Evolutionary conservation across 2,113 vertebrate species (phyloP).

Genomic region (Phyllostomus discolor): DNA sequence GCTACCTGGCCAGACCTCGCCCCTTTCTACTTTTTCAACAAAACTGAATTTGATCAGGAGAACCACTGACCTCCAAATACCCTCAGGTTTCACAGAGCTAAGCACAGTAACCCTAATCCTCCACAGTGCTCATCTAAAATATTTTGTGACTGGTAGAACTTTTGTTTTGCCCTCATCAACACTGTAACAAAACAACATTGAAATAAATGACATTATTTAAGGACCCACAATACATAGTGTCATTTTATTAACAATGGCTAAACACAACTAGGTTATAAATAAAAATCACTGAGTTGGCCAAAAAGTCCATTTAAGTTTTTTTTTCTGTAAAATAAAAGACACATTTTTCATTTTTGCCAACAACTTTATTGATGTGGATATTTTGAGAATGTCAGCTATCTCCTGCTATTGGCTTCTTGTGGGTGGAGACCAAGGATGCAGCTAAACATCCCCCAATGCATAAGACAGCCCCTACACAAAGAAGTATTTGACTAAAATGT

Average conservation of each 20-base stretch:
- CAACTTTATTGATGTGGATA: too few relatives aligned
- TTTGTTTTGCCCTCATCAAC: neutral
- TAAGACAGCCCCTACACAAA: too few relatives aligned
- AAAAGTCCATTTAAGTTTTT: too few relatives aligned
- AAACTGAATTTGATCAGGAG: neutral
- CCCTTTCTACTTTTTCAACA: neutral
- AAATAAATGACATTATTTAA: neutral
- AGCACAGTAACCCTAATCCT: neutral
- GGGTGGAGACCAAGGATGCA: too few relatives aligned
- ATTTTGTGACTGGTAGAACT: neutral
- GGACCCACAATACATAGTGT: neutral
- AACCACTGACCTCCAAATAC: neutral
- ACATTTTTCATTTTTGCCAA: too few relatives aligned
- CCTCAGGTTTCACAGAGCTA: neutral
- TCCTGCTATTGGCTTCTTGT: too few relatives aligned
- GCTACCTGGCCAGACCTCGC: too few relatives aligned
- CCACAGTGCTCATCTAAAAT: neutral
- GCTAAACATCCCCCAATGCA: too few relatives aligned
- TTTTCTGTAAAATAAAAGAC: too few relatives aligned
- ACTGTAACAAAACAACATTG: neutral
- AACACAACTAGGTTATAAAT: neutral
- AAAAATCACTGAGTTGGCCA: neutral
- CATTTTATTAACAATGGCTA: neutral
- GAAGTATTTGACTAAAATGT: too few relatives aligned
- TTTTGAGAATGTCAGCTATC: too few relatives aligned